Evolutionary conservation across 2,797 vertebrate species (phyloP), one percentile per base, ranked within the genome.

Genomic region (Phylloscopus collybita): DNA sequence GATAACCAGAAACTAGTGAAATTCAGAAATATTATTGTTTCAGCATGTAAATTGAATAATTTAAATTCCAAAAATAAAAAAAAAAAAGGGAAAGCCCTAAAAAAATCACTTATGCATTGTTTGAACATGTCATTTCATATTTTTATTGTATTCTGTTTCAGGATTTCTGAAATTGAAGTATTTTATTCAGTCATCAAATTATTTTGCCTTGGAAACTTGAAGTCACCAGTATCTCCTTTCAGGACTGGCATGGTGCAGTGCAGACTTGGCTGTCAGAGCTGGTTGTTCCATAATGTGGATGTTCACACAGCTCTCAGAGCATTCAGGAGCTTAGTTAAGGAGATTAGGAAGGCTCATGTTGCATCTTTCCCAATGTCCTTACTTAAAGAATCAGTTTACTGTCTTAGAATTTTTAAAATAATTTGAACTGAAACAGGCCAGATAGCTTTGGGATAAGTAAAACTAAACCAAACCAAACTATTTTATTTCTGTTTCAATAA

Each of bases 231-330:
- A 13, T 26, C 30, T 91, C 27, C 20, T 34, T 65, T 34, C 17
- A 80, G 47, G 23, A 56, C 8, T 38, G 45, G 4, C 22, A 19
- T 2, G 4, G 16, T 36, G 13, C 38, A 75, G 26, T 3, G 34
- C 38, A 74, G 19, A 61, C 44, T 62, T 66, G 49, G 27, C 22
- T 13, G 7, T 12, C 16, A 26, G 27, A 64, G 40, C 22, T 67
- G 36, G 9, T 4, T 64, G 61, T 22, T 14, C 47, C 4, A 1
- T 13, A 9, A 9, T 2, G 4, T 1, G 0, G 4, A 8, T 18
- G 6, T 27, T 75, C 34, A 53, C 3, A 3, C 4, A 53, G 11
- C 11, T 57, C 53, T 69, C 14, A 13, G 23, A 59, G 10, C 5
- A 7, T 6, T 40, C 5, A 7, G 40, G 5, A 65, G 3, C 22